Evolutionary conservation across 2,888 invertebrate genomes (phyloP), one percentile per base, ranked within the genome.

Genomic region (Rosalia funebris): DNA sequence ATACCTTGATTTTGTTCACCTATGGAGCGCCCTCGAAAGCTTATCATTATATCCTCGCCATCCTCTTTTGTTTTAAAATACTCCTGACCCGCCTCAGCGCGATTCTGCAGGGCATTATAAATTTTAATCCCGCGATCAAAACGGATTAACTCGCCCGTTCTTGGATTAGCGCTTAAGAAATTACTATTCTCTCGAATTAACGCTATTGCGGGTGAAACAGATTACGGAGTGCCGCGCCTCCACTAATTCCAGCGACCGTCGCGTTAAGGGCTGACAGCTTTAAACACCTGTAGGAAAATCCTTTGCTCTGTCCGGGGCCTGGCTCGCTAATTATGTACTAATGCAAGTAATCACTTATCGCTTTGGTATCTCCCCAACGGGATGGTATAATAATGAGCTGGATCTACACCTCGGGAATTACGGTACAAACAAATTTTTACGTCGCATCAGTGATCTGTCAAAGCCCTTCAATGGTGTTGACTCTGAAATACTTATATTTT

Each of bases 151-250:
- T 42, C 41, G 25, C 42, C 50, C 53, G 53, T 42, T 53, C 53
- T 32, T 53, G 53, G 53, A 41, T 42, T 53, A 53, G 37, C 32
- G 42, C 53, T 53, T 53, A 53, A 53, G 53, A 53, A 42, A 53
- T 53, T 53, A 53, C 53, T 42, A 53, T 53, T 53, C 39, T 52
- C 39, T 53, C 42, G 31, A 42, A 42, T 53, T 53, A 53, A 16
- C 53, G 42, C 42, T 20, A 42, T 53, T 53, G 50, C 42, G 32
- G 42, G 16, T n/a, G 17, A 15, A 11, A 3, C 42, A 14, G 53
- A 53, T 53, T 53, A 53, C 42, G 31, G 25, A 5, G 15, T 12
- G 31, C 53, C 41, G 14, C 53, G 15, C 25, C 15, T 11, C 41
- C 25, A 31, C 19, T 46, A 31, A 41, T 32, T 15, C 42, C 32